Evolutionary conservation across 2,797 vertebrate genomes (phyloP).

Genomic region (Lepidocolaptes lacrymiger): DNA sequence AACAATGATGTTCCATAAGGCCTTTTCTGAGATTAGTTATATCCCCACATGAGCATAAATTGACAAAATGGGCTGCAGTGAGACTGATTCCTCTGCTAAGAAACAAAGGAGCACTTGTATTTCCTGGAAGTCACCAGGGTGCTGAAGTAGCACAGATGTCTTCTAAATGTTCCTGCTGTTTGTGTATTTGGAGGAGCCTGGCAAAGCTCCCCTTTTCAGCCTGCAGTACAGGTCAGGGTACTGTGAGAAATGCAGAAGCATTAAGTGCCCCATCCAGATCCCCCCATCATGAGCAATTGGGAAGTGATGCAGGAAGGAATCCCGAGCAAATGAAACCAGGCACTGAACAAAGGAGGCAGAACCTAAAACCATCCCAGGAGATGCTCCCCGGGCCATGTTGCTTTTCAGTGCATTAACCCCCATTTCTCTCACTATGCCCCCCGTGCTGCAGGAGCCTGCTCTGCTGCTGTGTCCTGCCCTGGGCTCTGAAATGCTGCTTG

Average conservation of each 20-base stretch:
- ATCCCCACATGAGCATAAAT: neutral
- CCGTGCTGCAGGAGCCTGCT: neutral
- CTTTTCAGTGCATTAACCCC: neutral
- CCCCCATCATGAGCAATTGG: accelerated
- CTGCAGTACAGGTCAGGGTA: neutral
- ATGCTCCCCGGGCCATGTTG: accelerated
- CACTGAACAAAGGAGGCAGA: neutral
- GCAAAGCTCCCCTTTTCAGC: neutral
- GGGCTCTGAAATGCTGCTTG: neutral
- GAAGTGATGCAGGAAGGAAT: neutral
- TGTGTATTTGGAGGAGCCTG: neutral
- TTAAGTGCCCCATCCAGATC: neutral
- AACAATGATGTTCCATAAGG: neutral
- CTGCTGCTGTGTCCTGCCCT: neutral
- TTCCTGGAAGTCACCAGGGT: neutral
- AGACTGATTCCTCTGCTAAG: neutral
- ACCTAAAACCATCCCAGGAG: neutral
- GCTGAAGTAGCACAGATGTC: neutral
- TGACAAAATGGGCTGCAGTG: neutral
- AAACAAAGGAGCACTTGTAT: neutral
- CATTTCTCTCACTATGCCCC: neutral
- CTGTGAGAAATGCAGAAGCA: neutral
- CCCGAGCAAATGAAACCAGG: neutral
- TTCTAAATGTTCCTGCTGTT: neutral
- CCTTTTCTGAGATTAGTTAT: neutral